Evolutionary conservation across 2,888 invertebrate species (phyloP), one percentile per base, ranked within the genome.

Genomic region (Nemapogon koenigi): DNA sequence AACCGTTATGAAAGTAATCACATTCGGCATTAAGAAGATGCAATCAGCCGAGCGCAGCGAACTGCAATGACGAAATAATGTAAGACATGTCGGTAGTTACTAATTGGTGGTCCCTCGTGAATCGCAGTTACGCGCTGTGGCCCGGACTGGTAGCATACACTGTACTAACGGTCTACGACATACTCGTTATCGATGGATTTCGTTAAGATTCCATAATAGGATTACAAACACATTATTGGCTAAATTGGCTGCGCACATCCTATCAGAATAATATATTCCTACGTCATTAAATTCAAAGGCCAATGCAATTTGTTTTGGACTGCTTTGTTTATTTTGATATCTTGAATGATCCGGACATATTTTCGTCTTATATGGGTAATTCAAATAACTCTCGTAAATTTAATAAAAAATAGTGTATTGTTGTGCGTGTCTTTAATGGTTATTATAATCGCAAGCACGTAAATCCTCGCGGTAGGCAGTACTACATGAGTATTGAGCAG

Each of bases 41-140:
- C 44, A 49, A 56, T 57, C 52, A 51, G 44, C 31, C 17, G 43
- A 44, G 48, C 46, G 45, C 43, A 38, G 44, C 45, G 44, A 48
- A 43, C 45, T 43, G 53, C 54, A 60, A 57, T 57, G 59, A 62
- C 55, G 53, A 63, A 65, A 68, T 68, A 62, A 61, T 55, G 52
- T 54, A 57, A 59, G 53, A 55, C 55, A 57, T 54, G 62, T 59
- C 57, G 52, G 57, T 56, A 51, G 55, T 57, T 52, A 62, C 62
- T 73, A 75, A 73, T 71, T 70, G 66, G 53, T 56, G 58, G 40
- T 42, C 43, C 44, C 36, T 49, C 56, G 53, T 55, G 53, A 47
- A 48, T 48, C 52, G 53, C 49, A 46, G 17, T 28, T 13, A 15
- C 28, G 15, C 28, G 28, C 11, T 28, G 15, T n/a, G 33, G 19